phyloP scores from a whole-genome alignment of 2,797 vertebrate species.

The Calcarius lapponicus region DNA sequence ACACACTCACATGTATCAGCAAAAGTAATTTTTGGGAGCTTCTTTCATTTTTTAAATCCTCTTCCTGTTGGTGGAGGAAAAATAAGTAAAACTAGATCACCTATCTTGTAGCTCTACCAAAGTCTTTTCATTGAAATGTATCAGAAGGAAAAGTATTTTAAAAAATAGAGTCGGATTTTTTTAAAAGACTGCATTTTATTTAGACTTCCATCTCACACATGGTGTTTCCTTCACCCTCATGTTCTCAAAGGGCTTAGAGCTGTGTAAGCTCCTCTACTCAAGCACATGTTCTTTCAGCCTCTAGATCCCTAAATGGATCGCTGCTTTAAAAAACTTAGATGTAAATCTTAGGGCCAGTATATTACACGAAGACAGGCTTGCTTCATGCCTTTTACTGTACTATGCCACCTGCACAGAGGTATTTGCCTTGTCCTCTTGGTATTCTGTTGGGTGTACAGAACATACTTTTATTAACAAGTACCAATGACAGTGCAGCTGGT shows the following conservation, averaged over 20 bases:
- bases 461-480: neutral
- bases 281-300: neutral
- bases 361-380: neutral
- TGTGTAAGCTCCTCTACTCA: neutral
- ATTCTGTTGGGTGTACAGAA: neutral
- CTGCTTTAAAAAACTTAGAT: neutral
- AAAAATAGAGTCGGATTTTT: neutral
- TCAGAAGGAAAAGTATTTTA: neutral
- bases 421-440: no score
- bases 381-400: neutral
- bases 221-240: neutral
- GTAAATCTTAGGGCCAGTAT: neutral
- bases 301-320: neutral
- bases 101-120: neutral
- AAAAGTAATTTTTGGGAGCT: rapidly evolving
- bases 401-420: neutral
- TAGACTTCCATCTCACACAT: neutral
- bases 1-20: neutral
- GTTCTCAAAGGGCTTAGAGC: neutral
- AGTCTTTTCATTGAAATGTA: neutral
- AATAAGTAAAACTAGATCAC: neutral
- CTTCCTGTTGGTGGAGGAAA: neutral
- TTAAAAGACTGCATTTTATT: neutral
- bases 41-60: neutral
- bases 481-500: neutral